A percentile compares a stretch with the other conserved stretches of the same genome.
Conservation (phyloP, 2,888 invertebrate species). For the Kryphioiulus occultus region DNA sequence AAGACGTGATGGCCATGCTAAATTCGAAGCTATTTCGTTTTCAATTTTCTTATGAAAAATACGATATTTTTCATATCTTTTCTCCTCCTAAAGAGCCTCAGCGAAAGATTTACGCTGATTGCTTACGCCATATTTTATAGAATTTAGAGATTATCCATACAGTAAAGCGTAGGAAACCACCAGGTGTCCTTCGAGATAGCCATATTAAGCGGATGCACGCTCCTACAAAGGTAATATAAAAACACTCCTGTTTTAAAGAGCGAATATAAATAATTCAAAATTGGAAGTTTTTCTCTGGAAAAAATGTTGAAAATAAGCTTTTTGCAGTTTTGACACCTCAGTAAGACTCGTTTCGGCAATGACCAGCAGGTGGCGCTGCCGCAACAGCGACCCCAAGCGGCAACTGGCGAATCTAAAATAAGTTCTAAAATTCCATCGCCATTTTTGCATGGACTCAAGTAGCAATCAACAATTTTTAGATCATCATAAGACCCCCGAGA, state of each 20-base stretch:
- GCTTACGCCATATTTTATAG: neutral
- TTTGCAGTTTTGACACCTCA: too few relatives aligned
- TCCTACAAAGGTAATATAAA: too few relatives aligned
- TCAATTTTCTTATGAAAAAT: conserved; percentile 15
- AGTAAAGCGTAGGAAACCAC: too few relatives aligned
- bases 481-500: neutral
- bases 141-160: neutral
- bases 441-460: neutral
- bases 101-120: neutral
- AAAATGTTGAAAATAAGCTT: too few relatives aligned
- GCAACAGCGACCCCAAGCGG: neutral
- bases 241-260: too few relatives aligned
- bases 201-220: too few relatives aligned
- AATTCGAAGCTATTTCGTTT: conserved; percentile 14
- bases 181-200: too few relatives aligned
- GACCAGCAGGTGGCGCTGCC: neutral
- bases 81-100: neutral
- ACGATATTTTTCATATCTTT: neutral
- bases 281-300: too few relatives aligned
- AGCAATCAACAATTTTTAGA: neutral
- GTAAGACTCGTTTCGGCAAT: too few relatives aligned
- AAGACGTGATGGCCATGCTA: conserved; percentile 23
- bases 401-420: neutral
- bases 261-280: too few relatives aligned
- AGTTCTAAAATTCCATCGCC: neutral